Conservation (phyloP, 1,140 invertebrate species). For the Drosophila sp. region DNA sequence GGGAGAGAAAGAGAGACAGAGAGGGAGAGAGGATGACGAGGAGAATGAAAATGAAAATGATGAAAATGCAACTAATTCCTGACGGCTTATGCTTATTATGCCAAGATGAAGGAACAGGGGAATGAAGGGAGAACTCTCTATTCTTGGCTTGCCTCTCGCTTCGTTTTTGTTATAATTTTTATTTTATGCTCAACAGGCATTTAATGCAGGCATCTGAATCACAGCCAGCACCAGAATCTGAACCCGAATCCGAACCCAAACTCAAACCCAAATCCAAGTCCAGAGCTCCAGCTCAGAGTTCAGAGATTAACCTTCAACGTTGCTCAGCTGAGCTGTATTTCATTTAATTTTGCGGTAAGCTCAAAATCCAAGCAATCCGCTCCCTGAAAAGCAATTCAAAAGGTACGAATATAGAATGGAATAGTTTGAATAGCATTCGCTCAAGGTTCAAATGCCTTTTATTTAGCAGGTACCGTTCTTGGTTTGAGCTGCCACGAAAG, state of each 20-base stretch:
- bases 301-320: conserved; percentile 75
- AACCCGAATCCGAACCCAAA: neutral
- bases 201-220: conserved; percentile 39
- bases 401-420: conserved; percentile 32
- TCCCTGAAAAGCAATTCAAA: conserved; percentile 23
- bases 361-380: conserved; percentile 62
- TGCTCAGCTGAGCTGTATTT: conserved; percentile 57
- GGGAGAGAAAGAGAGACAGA: neutral
- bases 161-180: conserved; percentile 53
- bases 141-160: conserved; percentile 12
- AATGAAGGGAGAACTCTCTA: neutral
- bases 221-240: conserved; percentile 11
- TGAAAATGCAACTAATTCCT: conserved; percentile 83
- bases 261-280: conserved; percentile 22
- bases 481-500: conserved; percentile 17
- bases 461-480: neutral
- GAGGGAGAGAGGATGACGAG: neutral
- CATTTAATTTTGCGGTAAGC: conserved; percentile 76
- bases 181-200: conserved; percentile 63
- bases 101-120: conserved; percentile 1
- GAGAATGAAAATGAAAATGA: conserved; percentile 67
- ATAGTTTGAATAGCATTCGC: conserved; percentile 42
- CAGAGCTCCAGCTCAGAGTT: conserved; percentile 26
- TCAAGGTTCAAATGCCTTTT: conserved; percentile 37
- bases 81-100: conserved; percentile 78